These are phyloP conservation scores for Euplagia quadripunctaria DNA, from an alignment of 2,888 invertebrate genomes.

Conservation along the genomic window DNA sequence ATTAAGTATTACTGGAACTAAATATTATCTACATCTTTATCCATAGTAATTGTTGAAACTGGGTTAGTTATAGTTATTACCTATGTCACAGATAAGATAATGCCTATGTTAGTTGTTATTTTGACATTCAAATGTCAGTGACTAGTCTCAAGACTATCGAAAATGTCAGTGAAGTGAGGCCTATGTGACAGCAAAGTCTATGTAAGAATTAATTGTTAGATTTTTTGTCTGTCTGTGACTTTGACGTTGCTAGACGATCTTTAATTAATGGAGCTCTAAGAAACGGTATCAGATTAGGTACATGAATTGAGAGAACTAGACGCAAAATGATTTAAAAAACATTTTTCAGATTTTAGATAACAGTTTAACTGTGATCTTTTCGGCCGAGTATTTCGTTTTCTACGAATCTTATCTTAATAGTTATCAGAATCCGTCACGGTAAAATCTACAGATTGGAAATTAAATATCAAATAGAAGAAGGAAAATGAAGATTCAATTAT, in stretches of 20 bases:
- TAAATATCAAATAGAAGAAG: not conserved
- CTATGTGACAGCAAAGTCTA: not conserved
- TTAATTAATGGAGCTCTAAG: constrained; percentile 1
- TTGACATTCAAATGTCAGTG: constrained; percentile 9
- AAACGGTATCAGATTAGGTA: constrained; percentile 2
- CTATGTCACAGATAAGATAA: too few species aligned
- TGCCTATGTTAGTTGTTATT: not conserved
- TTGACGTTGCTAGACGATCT: constrained; percentile 1
- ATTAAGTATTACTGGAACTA: too few species aligned
- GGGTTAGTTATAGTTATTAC: too few species aligned
- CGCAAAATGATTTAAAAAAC: not conserved
- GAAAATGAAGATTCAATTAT: not conserved
- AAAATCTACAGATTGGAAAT: not conserved
- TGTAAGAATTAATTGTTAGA: constrained; percentile 4
- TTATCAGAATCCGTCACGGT: not conserved
- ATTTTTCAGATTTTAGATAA: not conserved
- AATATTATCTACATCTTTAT: too few species aligned
- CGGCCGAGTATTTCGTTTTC: not conserved
- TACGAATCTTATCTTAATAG: not conserved
- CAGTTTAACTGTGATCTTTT: not conserved
- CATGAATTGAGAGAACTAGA: not conserved
- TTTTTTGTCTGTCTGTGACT: constrained; percentile 11
- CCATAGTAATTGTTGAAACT: too few species aligned
- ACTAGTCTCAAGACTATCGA: not conserved
- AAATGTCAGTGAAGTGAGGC: not conserved